Conservation (phyloP, 1,140 invertebrate genomes). For the Ceratina australensis region DNA sequence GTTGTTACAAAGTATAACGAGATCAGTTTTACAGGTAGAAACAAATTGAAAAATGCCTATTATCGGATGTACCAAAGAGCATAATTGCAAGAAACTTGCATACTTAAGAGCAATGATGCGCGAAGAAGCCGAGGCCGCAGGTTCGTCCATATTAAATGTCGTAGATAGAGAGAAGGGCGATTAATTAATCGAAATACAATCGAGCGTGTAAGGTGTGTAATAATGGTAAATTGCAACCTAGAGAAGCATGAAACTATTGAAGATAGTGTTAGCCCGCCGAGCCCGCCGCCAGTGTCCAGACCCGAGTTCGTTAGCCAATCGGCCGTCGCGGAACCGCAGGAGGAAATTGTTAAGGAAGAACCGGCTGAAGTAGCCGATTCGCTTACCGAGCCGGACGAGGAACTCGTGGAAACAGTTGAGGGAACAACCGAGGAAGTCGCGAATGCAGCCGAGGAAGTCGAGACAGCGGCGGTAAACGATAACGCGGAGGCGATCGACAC, state of each 20-base stretch:
- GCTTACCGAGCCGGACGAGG: not conserved
- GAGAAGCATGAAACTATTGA: not conserved
- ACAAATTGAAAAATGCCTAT: constrained; percentile 46
- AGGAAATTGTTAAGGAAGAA: not conserved
- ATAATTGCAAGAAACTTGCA: constrained; percentile 66
- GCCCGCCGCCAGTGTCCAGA: no score
- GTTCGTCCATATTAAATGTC: constrained; percentile 31
- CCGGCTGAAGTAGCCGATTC: not conserved
- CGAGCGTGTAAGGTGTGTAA: not conserved
- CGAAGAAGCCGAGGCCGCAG: constrained; percentile 39
- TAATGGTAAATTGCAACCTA: constrained; percentile 13
- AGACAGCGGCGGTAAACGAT: no score
- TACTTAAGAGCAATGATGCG: constrained; percentile 44
- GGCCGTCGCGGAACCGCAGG: not conserved
- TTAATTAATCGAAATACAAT: not conserved
- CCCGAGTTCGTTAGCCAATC: not conserved
- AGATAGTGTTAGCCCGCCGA: no score
- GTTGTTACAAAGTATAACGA: no score
- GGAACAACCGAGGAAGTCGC: not conserved
- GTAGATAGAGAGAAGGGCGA: not conserved
- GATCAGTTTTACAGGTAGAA: no score
- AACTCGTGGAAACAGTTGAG: not conserved
- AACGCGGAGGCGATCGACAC: not conserved
- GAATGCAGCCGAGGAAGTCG: no score
- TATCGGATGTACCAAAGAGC: constrained; percentile 67